A percentile compares a stretch with the other conserved stretches of the same genome.
Conservation (phyloP, 2,113 vertebrate species). For the Ahaetulla prasina region DNA sequence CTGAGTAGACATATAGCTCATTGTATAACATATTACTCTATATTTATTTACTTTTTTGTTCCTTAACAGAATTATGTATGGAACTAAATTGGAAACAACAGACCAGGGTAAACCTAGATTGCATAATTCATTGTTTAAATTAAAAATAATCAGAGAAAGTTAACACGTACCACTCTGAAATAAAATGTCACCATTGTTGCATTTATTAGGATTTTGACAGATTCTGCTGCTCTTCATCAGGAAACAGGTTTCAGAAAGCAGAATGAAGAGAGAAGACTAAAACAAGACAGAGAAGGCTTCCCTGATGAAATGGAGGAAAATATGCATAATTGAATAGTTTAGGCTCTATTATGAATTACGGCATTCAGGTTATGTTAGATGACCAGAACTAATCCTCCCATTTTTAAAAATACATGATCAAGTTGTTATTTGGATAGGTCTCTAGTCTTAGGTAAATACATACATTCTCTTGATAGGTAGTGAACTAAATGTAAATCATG, state of each 20-base stretch:
- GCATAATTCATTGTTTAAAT: not conserved
- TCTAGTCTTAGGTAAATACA: not conserved
- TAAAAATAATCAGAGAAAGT: not conserved
- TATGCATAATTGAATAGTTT: not conserved
- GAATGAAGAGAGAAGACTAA: not conserved
- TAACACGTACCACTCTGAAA: not conserved
- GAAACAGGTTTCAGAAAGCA: not conserved
- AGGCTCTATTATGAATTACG: not conserved
- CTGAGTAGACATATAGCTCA: not conserved
- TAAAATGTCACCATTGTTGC: not conserved
- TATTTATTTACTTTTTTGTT: not conserved
- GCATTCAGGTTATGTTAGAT: not conserved
- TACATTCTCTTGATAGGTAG: not conserved
- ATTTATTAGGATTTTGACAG: not conserved
- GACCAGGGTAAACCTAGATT: not conserved
- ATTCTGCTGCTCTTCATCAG: not conserved
- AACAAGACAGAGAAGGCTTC: not conserved
- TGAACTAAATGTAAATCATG: not conserved
- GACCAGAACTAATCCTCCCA: not conserved
- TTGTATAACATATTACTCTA: not conserved
- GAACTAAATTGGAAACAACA: constrained; percentile 9
- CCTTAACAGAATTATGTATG: not conserved
- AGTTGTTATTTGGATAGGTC: not conserved
- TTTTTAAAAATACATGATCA: not conserved
- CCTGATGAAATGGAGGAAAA: not conserved